Conservation (phyloP, 1,140 invertebrate genomes). For the Drosophila ercepeae region DNA sequence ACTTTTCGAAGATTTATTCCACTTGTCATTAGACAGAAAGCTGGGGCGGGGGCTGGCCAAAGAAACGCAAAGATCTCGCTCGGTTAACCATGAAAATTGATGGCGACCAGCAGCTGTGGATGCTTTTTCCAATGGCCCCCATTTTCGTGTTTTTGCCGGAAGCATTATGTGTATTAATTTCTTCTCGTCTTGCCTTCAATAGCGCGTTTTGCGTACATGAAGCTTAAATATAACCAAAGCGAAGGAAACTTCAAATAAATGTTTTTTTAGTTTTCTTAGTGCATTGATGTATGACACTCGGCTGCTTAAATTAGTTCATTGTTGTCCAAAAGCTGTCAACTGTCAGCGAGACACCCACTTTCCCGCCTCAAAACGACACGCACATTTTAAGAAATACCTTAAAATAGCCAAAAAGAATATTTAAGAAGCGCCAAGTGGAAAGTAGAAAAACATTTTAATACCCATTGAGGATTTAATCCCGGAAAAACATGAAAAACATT, state of each 20-base stretch:
- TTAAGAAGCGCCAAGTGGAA: slow-evolving; percentile 1
- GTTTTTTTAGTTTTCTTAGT: background rate
- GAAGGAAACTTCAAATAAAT: slow-evolving; percentile 15
- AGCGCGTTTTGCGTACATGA: slow-evolving; percentile 62
- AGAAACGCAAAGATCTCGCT: slow-evolving; percentile 23
- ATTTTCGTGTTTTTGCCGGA: slow-evolving; percentile 68
- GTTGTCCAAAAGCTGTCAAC: slow-evolving; percentile 75
- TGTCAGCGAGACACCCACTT: slow-evolving; percentile 44
- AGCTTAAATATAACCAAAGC: slow-evolving; percentile 57
- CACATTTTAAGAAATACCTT: slow-evolving; percentile 14
- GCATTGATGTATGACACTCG: slow-evolving; percentile 66
- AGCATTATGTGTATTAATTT: slow-evolving; percentile 71
- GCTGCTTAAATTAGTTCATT: slow-evolving; percentile 76
- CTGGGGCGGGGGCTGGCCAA: background rate
- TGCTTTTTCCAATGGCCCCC: slow-evolving; percentile 13
- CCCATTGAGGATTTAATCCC: slow-evolving; percentile 33
- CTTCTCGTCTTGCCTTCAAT: slow-evolving; percentile 55
- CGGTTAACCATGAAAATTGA: slow-evolving; percentile 81
- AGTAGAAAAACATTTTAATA: slow-evolving; percentile 13
- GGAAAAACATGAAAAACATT: background rate
- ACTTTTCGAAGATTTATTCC: slow-evolving; percentile 67
- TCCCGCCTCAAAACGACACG: background rate
- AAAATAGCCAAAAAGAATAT: slow-evolving; percentile 17
- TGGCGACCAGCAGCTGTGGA: slow-evolving; percentile 67
- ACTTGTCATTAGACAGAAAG: slow-evolving; percentile 59